Base-by-base conservation (phyloP, 2,113 vertebrate genomes). In the Tautogolabrus adspersus region DNA sequence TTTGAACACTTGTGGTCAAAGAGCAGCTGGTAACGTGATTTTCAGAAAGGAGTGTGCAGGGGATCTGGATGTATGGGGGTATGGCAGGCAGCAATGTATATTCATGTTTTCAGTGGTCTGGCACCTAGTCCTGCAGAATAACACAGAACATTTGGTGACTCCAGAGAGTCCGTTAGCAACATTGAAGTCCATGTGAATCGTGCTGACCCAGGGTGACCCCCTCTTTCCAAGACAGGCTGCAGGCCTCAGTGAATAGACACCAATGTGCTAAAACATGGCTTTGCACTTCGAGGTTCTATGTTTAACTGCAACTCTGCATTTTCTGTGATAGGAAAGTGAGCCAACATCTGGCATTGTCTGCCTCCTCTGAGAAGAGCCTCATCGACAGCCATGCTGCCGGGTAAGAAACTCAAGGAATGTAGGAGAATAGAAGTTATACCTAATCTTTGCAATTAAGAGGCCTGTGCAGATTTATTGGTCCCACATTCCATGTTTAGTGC, bases 1-100 rank as follows among this genome's bases (percentile, higher is more conserved):
- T 92, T 91, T 91, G 88, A 93, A 93, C 83, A 26, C 87, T 77
- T 93, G 93, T 76, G 93, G 93, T 91, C 79, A 58, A 66, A 47
- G 77, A 90, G 87, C 92, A 91, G 92, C 91, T 93, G 91, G 86
- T 83, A 92, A 92, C 86, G 86, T 89, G 87, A 93, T 90, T 93
- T 91, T 86, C 74, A 89, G 73, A 84, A 40, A 66, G 46, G 65
- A 83, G 80, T 82, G 85, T 82, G 59, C 84, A 78, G 83, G 83
- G 77, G 83, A 86, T 84, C 71, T 84, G 84, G 59, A 82, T 62
- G 85, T 75, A 92, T 64, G 86, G 87, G 70, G 73, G 76, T 67
- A 85, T 62, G 65, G 75, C 59, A 72, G 70, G 79, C 72, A 67
- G 55, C 78, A 76, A 87, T 81, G 77, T 87, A 76, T 82, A 88